These are phyloP conservation scores for Loris lydekkerianus DNA, from an alignment of 2,797 vertebrate species.

Conservation along the genomic window DNA sequence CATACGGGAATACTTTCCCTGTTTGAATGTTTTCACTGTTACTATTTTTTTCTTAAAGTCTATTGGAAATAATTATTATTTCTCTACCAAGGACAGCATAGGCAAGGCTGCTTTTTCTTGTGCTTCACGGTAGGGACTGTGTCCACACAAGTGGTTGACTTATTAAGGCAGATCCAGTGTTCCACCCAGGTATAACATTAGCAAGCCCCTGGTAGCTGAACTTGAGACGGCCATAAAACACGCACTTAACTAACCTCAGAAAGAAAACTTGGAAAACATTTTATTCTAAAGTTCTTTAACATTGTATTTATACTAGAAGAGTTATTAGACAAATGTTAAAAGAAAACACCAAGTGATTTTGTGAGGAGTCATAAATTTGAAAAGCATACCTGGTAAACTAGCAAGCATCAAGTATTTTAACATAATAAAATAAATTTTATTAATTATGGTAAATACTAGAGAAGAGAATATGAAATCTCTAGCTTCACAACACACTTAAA, in stretches of 20 bases:
- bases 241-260: slow-evolving; percentile 60
- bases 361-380: slow-evolving; percentile 58
- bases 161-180: slow-evolving; percentile 27
- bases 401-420: slow-evolving; percentile 53
- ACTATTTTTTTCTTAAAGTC: slow-evolving; percentile 44
- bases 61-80: not conserved
- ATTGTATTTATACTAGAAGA: slow-evolving; percentile 64
- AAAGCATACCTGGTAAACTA: slow-evolving; percentile 60
- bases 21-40: slow-evolving; percentile 44
- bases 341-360: slow-evolving; percentile 64
- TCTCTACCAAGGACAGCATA: not conserved
- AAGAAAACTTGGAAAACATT: slow-evolving; percentile 65
- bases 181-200: not conserved
- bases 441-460: slow-evolving; percentile 64
- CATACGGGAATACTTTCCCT: not conserved
- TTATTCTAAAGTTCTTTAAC: slow-evolving; percentile 65
- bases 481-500: slow-evolving; percentile 26
- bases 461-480: slow-evolving; percentile 3
- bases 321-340: slow-evolving; percentile 66
- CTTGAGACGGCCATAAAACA: slow-evolving; percentile 60
- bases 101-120: slow-evolving; percentile 47
- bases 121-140: not conserved
- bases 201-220: not conserved
- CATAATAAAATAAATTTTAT: slow-evolving; percentile 61
- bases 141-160: slow-evolving; percentile 24